Percentiles rank a stretch among this genome's conserved stretches.
These are phyloP conservation scores for Acanthaster planci DNA, from an alignment of 35 echinoderm and acorn worm genomes.

Conservation along the genomic window DNA sequence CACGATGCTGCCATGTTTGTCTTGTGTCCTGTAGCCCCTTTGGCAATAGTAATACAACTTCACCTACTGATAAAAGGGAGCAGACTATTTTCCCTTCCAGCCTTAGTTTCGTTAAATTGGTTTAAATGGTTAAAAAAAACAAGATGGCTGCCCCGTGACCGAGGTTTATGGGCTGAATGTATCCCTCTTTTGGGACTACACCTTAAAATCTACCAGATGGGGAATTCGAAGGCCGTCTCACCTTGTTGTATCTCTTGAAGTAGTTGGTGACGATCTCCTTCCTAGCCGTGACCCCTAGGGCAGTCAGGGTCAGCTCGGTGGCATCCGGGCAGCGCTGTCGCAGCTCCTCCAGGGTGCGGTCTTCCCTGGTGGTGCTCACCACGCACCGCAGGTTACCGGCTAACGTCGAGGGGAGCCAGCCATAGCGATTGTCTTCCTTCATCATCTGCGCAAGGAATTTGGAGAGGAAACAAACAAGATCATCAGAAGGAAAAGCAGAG, in stretches of 20 bases:
- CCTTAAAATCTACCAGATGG: too few relatives aligned
- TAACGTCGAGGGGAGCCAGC: conserved; percentile 67
- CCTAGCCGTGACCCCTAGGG: conserved; percentile 52
- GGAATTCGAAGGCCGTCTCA: conserved; percentile 18
- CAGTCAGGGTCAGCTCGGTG: conserved; percentile 42
- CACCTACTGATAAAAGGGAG: too few relatives aligned
- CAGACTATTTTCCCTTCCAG: too few relatives aligned
- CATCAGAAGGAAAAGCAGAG: too few relatives aligned
- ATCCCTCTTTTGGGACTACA: too few relatives aligned
- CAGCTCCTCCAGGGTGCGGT: conserved; percentile 35
- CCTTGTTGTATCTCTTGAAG: conserved; percentile 82
- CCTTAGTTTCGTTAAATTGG: too few relatives aligned
- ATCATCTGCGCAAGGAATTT: background rate
- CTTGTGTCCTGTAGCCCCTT: too few relatives aligned
- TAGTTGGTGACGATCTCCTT: conserved; percentile 71
- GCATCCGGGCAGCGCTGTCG: conserved; percentile 26
- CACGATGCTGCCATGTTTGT: too few relatives aligned
- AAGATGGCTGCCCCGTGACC: too few relatives aligned
- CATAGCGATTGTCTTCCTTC: conserved; percentile 8
- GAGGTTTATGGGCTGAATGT: too few relatives aligned
- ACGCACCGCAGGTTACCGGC: conserved; percentile 53
- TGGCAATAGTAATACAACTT: too few relatives aligned
- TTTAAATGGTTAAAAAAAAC: too few relatives aligned
- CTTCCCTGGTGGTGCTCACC: conserved; percentile 59
- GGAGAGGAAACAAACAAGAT: background rate